Conservation (phyloP, 2,888 invertebrate genomes). For the Epistrophe grossulariae region DNA sequence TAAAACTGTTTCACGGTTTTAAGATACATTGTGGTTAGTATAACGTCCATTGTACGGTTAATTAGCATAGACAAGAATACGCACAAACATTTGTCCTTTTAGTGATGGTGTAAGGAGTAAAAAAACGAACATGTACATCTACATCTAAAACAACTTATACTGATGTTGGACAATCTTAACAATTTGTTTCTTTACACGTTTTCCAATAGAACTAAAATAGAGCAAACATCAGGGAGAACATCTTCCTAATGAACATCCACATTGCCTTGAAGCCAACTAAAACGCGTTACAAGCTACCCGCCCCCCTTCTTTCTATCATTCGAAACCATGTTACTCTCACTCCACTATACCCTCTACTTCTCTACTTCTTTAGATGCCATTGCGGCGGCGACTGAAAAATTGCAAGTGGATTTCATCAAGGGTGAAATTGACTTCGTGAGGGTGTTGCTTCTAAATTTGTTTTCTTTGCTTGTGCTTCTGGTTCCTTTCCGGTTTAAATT, state of each 20-base stretch:
- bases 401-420: slow-evolving; percentile 76
- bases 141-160: slow-evolving; percentile 33
- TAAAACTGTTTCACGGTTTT: slow-evolving; percentile 35
- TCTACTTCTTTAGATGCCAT: slow-evolving; percentile 61
- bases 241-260: slow-evolving; percentile 68
- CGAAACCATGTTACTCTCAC: slow-evolving; percentile 10
- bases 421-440: slow-evolving; percentile 75
- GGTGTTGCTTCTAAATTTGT: slow-evolving; percentile 73
- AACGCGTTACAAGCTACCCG: slow-evolving; percentile 36
- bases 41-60: slow-evolving; percentile 10
- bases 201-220: slow-evolving; percentile 35
- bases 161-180: slow-evolving; percentile 59
- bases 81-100: slow-evolving; percentile 43
- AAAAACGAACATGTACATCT: slow-evolving; percentile 38
- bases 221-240: slow-evolving; percentile 41
- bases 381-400: slow-evolving; percentile 74
- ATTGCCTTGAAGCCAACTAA: slow-evolving; percentile 34
- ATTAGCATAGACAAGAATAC: slow-evolving; percentile 41
- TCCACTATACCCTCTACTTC: neutral
- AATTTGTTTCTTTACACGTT: slow-evolving; percentile 61
- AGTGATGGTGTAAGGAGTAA: slow-evolving; percentile 7
- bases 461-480: slow-evolving; percentile 42
- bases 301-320: neutral
- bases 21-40: neutral
- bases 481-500: slow-evolving; percentile 67